Base-by-base conservation (phyloP, 37 sponge, comb jelly and placozoan species). In the Spongilla lacustris region DNA sequence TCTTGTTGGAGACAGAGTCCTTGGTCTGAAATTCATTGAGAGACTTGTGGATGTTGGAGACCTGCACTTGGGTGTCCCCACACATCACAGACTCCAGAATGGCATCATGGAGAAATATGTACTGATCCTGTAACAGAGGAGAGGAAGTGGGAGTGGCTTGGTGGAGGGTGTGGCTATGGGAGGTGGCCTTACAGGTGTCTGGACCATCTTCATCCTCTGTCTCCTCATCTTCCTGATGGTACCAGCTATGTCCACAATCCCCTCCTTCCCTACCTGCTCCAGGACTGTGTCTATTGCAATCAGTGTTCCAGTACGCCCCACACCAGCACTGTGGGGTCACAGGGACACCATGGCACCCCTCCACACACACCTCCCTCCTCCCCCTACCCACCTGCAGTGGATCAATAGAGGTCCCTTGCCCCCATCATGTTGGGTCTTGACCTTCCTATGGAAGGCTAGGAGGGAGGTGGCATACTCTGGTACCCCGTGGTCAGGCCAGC, bases 401-500 rank as follows among this genome's bases (percentile, higher is more conserved):
- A 92, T 82, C 33, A 95, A 70, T 1, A 85, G 23, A 10, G 95
- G 87, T 66, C 84, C 83, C 22, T 50, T 82, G 28, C 67, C 66
- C 13, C 49, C 50, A 32, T 82, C 69, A 30, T 81, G 78, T 49
- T 77, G 68, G 19, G 83, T 29, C 50, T 85, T 87, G 71, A 92
- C 81, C 32, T 87, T 50, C 23, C 75, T 68, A 5, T 93, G 85
- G 71, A 80, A 95, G 73, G 66, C 78, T 49, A 95, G 84, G 8
- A 89, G 29, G 17, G 90, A 81, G 21, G 86, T 90, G 32, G 90
- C 84, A 81, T 89, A 92, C 75, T 86, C 74, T 0, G 95, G 95
- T 9, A 95, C 94, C 9, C 95, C 95, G 25, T 93, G 94, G 73
- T 96, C 94, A 68, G 96, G 96, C 96, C 96, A 96, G 46, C 83